Conservation (phyloP, 2,797 vertebrate genomes). For the Dendrocincla fuliginosa region DNA sequence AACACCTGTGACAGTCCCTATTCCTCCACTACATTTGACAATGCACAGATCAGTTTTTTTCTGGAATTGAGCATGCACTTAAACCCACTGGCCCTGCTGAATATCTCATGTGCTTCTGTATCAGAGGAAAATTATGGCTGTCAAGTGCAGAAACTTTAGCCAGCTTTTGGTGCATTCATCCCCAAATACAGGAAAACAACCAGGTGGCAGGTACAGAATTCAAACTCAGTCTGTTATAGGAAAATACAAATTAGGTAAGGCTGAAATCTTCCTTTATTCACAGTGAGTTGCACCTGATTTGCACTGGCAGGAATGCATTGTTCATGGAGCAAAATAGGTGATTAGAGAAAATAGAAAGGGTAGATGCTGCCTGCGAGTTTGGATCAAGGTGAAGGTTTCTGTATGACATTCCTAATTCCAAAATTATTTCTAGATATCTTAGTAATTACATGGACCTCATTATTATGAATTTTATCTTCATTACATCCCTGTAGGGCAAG, state of each 20-base stretch:
- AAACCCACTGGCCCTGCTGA: neutral
- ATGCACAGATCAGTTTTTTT: neutral
- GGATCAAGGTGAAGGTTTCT: neutral
- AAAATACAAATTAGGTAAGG: neutral
- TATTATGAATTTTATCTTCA: neutral
- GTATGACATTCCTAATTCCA: neutral
- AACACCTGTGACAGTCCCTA: constrained; percentile 13
- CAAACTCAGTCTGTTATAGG: neutral
- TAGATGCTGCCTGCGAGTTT: neutral
- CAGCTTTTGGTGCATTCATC: neutral
- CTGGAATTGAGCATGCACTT: neutral
- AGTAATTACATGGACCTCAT: neutral
- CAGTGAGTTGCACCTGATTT: neutral
- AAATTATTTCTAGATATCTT: neutral
- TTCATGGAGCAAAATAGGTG: neutral
- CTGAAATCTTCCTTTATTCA: constrained; percentile 12
- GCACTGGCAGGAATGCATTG: neutral
- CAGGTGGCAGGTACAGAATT: neutral
- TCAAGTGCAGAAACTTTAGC: neutral
- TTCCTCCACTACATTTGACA: neutral
- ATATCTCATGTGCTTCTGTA: neutral
- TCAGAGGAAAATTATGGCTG: neutral
- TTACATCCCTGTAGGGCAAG: neutral
- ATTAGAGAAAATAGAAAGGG: neutral
- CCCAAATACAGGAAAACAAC: neutral